A percentile compares a stretch with the other conserved stretches of the same genome.
Conservation (phyloP, 2,888 invertebrate genomes). For the Caenorhabditis uteleia region DNA sequence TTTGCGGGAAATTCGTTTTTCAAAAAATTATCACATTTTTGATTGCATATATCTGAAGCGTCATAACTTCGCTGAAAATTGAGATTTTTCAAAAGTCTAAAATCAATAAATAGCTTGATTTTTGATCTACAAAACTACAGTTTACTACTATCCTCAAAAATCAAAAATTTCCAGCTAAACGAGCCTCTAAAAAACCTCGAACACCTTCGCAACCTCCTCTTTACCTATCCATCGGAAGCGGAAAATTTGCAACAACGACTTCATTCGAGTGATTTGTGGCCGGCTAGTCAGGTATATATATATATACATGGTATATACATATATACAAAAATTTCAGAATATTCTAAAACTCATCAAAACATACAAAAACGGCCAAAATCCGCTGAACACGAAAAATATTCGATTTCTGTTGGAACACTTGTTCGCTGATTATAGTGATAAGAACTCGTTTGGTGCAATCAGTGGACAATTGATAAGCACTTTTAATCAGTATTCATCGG, state of each 20-base stretch:
- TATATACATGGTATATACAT: not conserved
- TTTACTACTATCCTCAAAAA: no score
- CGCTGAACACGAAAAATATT: no score
- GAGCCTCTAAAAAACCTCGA: slow-evolving; percentile 43
- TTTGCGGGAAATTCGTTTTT: no score
- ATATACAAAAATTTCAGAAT: not conserved
- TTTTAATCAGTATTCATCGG: slow-evolving; percentile 33
- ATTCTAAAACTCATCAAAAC: not conserved
- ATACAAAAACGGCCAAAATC: not conserved
- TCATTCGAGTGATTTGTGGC: slow-evolving; percentile 54
- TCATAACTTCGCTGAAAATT: no score
- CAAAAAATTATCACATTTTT: not conserved
- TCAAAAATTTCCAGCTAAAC: slow-evolving; percentile 39
- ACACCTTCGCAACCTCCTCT: slow-evolving; percentile 42
- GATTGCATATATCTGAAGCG: no score
- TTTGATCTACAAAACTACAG: not conserved
- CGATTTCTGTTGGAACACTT: slow-evolving; percentile 33
- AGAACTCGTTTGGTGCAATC: slow-evolving; percentile 28
- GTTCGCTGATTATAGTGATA: slow-evolving; percentile 27
- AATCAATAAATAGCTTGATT: not conserved
- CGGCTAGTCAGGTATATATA: slow-evolving; percentile 47
- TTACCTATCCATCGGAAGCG: slow-evolving; percentile 48
- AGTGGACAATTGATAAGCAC: slow-evolving; percentile 20
- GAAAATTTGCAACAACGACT: slow-evolving; percentile 53
- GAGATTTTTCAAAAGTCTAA: no score